A percentile compares a stretch with the other conserved stretches of the same genome.
Conservation (phyloP, 2,797 vertebrate species). For the Syndactyla subalaris region DNA sequence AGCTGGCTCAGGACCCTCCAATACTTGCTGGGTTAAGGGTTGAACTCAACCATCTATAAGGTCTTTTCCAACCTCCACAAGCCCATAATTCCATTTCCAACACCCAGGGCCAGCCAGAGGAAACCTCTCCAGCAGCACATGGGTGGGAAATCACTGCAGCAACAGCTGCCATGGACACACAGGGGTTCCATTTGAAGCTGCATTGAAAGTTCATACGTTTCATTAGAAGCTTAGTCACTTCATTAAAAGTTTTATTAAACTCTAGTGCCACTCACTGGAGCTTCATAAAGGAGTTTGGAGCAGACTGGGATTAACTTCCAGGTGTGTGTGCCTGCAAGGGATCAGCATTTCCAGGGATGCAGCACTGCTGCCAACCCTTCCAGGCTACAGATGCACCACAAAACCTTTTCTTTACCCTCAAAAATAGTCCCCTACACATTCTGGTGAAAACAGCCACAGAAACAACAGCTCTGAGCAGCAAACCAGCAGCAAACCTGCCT, state of each 20-base stretch:
- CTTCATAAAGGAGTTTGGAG: not conserved
- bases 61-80: not conserved
- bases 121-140: not conserved
- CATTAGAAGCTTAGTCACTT: not conserved
- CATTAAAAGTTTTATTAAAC: not conserved
- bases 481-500: fast-evolving
- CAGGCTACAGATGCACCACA: not conserved
- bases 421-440: not conserved
- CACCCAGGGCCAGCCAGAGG: not conserved
- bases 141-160: not conserved
- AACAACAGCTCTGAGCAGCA: not conserved
- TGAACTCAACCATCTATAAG: not conserved
- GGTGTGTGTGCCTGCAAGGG: fast-evolving
- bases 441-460: not conserved
- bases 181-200: not conserved
- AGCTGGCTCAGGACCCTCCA: not conserved
- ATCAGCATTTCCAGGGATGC: not conserved
- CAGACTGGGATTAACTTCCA: not conserved
- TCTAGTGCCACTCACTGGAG: not conserved
- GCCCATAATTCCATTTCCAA: not conserved
- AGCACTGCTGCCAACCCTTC: not conserved
- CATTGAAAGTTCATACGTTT: fast-evolving
- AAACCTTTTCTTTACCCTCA: not conserved
- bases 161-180: fast-evolving
- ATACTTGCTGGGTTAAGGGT: fast-evolving